Percentiles rank a stretch among this genome's conserved stretches.
Conservation (phyloP, 2,888 invertebrate species). For the Catocala sponsa region DNA sequence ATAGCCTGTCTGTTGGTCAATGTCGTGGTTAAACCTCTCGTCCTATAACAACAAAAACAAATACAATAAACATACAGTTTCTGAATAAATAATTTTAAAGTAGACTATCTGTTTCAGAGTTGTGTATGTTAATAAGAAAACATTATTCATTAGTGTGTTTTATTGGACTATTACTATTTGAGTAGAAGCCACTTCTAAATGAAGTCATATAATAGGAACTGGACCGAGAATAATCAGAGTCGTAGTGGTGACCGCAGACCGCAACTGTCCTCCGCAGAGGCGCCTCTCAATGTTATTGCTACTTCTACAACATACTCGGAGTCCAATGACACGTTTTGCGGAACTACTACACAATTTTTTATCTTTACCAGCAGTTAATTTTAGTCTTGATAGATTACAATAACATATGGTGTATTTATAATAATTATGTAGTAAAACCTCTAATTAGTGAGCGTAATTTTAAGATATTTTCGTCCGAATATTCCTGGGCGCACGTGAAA, state of each 20-base stretch:
- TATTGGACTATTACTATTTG: slow-evolving; percentile 30
- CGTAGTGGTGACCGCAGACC: slow-evolving; percentile 64
- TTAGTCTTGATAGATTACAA: no score
- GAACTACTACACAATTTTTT: neutral
- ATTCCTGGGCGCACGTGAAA: slow-evolving; percentile 14
- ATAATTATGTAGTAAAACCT: no score
- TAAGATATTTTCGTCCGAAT: neutral
- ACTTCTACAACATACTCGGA: slow-evolving; percentile 42
- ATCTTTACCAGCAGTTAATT: no score
- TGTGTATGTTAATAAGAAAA: neutral
- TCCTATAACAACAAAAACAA: slow-evolving; percentile 73
- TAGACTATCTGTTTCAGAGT: no score
- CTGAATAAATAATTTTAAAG: neutral
- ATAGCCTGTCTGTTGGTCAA: slow-evolving; percentile 97
- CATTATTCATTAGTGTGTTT: neutral
- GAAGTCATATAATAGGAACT: slow-evolving; percentile 56
- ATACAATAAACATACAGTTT: slow-evolving; percentile 1
- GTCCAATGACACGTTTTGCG: neutral
- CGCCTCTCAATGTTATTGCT: slow-evolving; percentile 54
- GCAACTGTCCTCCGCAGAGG: slow-evolving; percentile 56
- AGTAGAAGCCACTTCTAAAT: slow-evolving; percentile 45
- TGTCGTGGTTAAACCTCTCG: slow-evolving; percentile 96
- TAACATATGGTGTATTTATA: no score
- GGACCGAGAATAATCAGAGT: slow-evolving; percentile 65
- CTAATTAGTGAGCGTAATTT: neutral